phyloP scores from a whole-genome alignment of 2,113 vertebrate genomes.

The Campylomormyrus tamandua region DNA sequence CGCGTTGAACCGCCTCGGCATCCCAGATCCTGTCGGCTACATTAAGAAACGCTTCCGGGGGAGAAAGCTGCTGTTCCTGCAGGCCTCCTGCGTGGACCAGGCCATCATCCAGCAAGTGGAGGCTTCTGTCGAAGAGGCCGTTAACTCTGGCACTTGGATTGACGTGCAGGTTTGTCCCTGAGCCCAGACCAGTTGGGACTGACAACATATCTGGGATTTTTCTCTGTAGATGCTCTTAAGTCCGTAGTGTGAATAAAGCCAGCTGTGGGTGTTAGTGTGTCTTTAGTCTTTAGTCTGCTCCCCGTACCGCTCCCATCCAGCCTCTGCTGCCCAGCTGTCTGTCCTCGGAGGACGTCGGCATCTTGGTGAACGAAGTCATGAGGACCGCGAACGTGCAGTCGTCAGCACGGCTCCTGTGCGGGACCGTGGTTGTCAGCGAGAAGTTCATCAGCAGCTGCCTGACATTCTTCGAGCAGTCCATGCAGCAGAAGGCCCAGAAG shows the following conservation, averaged over 20 bases:
- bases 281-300: neutral
- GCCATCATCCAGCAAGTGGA: slow-evolving; percentile 86
- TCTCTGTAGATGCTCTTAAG: neutral
- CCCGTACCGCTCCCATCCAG: slow-evolving; percentile 44
- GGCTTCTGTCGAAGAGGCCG: slow-evolving; percentile 87
- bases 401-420: slow-evolving; percentile 65
- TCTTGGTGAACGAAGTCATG: slow-evolving; percentile 83
- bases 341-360: slow-evolving; percentile 73
- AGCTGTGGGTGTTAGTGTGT: neutral
- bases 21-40: slow-evolving; percentile 80
- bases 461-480: slow-evolving; percentile 69
- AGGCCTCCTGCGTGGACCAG: slow-evolving; percentile 76
- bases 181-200: neutral
- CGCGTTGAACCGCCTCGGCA: slow-evolving; percentile 78
- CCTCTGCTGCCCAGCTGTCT: slow-evolving; percentile 83
- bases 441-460: slow-evolving; percentile 79
- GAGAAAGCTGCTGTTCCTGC: slow-evolving; percentile 72
- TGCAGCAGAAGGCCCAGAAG: slow-evolving; percentile 90
- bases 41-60: slow-evolving; percentile 87
- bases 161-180: slow-evolving; percentile 70
- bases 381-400: slow-evolving; percentile 69
- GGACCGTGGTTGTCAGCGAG: slow-evolving; percentile 80
- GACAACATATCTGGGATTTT: neutral
- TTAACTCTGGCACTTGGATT: slow-evolving; percentile 79
- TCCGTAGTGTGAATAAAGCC: neutral